Evolutionary conservation across 2,797 vertebrate species (phyloP).

Genomic region (Danio aesculapii): DNA sequence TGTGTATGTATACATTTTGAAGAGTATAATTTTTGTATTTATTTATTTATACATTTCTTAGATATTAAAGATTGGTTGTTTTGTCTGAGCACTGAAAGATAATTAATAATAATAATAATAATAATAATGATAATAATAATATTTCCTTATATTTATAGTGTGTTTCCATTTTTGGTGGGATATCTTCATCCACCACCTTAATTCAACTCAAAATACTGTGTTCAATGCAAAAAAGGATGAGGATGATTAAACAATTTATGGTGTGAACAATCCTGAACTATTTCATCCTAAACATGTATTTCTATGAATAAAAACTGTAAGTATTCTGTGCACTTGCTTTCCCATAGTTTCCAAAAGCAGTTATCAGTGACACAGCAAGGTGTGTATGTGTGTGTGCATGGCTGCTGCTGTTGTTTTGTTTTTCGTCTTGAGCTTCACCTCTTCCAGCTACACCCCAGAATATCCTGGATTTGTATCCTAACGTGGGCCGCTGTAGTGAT

Average conservation of each 20-base stretch:
- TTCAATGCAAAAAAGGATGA: neutral
- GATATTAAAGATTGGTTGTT: too few species aligned
- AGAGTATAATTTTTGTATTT: too few species aligned
- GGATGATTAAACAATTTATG: neutral
- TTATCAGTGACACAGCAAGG: slow-evolving; percentile 24
- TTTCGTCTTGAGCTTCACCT: slow-evolving; percentile 7
- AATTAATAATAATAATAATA: too few species aligned
- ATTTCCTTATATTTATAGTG: too few species aligned
- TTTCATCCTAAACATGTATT: neutral
- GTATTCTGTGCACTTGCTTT: neutral
- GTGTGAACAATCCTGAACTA: neutral
- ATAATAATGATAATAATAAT: too few species aligned
- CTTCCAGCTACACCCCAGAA: slow-evolving; percentile 2
- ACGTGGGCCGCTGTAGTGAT: slow-evolving; percentile 29
- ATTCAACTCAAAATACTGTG: neutral
- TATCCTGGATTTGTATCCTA: slow-evolving; percentile 6
- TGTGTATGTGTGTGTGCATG: neutral
- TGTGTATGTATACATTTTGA: too few species aligned
- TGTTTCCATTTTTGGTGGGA: too few species aligned
- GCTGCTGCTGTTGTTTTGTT: slow-evolving; percentile 12
- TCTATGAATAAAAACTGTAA: neutral
- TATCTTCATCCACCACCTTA: too few species aligned
- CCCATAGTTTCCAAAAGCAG: slow-evolving; percentile 2
- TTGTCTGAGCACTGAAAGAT: too few species aligned
- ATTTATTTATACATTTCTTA: too few species aligned